Evolutionary conservation across 2,797 vertebrate species (phyloP).

Genomic region (Sphenodon punctatus): DNA sequence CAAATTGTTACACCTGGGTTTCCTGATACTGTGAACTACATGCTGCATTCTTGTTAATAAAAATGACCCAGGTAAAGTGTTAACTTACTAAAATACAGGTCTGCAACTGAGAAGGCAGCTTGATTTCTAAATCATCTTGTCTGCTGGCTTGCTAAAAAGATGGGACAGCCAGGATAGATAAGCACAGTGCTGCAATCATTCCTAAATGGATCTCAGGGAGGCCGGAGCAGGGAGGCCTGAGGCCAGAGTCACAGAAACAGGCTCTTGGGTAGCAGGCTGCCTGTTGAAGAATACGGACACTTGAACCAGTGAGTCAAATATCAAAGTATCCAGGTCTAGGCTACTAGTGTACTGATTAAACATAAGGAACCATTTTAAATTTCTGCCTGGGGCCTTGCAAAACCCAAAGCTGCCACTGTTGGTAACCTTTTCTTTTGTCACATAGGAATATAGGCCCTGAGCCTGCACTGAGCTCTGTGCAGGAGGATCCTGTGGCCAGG

Average conservation of each 20-base stretch:
- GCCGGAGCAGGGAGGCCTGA: no score
- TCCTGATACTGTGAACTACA: rapidly evolving
- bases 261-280: no score
- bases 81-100: neutral
- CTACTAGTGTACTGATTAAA: no score
- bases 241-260: no score
- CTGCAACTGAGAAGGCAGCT: neutral
- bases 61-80: neutral
- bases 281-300: no score
- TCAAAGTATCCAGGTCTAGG: no score
- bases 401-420: no score
- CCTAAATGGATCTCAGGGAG: neutral
- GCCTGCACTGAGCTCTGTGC: neutral
- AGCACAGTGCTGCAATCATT: neutral
- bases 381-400: no score
- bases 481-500: neutral
- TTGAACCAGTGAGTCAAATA: no score
- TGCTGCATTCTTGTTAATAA: neutral
- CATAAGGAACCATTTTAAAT: no score
- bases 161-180: neutral
- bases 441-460: neutral
- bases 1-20: neutral
- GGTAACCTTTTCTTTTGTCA: no score
- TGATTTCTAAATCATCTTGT: neutral
- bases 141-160: neutral